Conservation (phyloP, 2,888 invertebrate species). For the Diarsia brunnea region DNA sequence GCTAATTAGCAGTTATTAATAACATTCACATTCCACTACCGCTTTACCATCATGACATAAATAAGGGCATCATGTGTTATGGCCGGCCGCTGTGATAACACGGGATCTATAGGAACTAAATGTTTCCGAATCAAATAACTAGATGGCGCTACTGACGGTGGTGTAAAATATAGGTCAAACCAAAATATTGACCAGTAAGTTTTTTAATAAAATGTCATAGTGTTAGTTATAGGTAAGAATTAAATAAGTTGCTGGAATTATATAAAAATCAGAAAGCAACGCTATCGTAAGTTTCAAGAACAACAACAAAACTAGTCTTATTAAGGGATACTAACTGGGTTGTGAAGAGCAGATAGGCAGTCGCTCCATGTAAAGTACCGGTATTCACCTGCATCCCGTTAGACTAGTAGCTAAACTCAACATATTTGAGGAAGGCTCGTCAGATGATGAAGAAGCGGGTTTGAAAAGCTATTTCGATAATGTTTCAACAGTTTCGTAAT, state of each 20-base stretch:
- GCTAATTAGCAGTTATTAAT: background rate
- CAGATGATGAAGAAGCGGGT: background rate
- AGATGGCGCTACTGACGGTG: constrained; percentile 39
- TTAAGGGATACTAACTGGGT: too few species aligned
- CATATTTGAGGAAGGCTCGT: too few species aligned
- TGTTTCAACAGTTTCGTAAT: too few species aligned
- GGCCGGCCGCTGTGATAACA: background rate
- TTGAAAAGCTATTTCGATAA: too few species aligned
- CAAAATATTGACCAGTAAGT: background rate
- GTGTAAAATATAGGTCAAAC: too few species aligned
- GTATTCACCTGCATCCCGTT: too few species aligned
- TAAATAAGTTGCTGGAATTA: background rate
- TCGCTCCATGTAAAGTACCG: too few species aligned
- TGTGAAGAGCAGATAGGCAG: too few species aligned
- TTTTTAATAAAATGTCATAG: background rate
- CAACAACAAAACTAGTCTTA: too few species aligned
- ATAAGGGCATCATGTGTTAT: too few species aligned
- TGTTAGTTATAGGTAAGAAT: background rate
- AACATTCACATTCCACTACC: background rate
- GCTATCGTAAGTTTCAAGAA: background rate
- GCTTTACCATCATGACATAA: background rate
- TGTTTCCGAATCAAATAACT: background rate
- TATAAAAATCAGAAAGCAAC: background rate
- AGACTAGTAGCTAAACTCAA: too few species aligned
- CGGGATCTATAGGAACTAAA: constrained; percentile 40